A percentile compares a stretch with the other conserved stretches of the same genome.
These are phyloP conservation scores for Planococcus citri DNA, from an alignment of 1,140 invertebrate species.

Conservation along the genomic window DNA sequence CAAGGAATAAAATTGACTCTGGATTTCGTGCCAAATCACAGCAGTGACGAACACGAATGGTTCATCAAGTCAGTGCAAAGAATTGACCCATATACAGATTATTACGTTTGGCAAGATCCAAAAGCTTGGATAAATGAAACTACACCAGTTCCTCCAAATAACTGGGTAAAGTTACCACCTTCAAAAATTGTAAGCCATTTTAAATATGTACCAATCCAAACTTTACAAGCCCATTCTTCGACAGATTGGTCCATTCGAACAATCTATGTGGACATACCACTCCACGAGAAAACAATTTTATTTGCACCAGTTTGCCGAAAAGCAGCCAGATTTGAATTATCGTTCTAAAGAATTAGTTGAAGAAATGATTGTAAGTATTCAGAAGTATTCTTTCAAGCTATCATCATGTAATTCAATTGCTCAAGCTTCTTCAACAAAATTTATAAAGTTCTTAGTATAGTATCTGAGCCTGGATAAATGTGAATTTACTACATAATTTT, in stretches of 20 bases:
- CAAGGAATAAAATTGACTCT: conserved; percentile 65
- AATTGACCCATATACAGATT: conserved; percentile 49
- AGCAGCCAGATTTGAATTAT: conserved; percentile 64
- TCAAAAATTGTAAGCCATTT: no score
- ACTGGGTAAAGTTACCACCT: no score
- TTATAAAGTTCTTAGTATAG: no score
- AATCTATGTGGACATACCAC: conserved; percentile 57
- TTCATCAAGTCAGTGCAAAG: conserved; percentile 49
- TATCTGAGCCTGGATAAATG: no score
- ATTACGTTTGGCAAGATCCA: conserved; percentile 60
- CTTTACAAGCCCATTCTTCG: no score
- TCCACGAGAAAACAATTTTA: conserved; percentile 53
- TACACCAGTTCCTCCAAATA: conserved; percentile 47
- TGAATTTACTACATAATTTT: not conserved
- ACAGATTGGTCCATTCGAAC: conserved; percentile 33
- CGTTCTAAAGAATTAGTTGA: conserved; percentile 44
- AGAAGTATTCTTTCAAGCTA: no score
- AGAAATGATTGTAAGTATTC: conserved; percentile 42
- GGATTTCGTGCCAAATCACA: conserved; percentile 78
- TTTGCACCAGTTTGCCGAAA: conserved; percentile 52
- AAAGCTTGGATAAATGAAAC: conserved; percentile 34
- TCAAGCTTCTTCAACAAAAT: no score
- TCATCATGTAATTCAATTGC: no score
- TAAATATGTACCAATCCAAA: no score
- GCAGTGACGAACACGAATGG: conserved; percentile 64